Evolutionary conservation across 2,888 invertebrate genomes (phyloP).

Genomic region (Catocala nupta): DNA sequence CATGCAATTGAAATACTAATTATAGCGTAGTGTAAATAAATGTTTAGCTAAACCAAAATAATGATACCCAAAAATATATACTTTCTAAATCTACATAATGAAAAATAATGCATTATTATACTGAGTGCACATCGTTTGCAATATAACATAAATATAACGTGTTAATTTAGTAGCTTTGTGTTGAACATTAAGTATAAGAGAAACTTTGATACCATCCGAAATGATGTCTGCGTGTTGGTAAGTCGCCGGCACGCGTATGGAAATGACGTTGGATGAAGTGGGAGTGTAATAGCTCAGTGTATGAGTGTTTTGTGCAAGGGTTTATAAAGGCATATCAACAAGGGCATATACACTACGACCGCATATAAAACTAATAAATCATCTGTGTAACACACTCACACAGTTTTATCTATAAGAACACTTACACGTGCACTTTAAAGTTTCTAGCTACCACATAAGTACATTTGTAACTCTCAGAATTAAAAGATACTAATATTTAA

Average conservation of each 20-base stretch:
- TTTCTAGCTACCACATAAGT: too few relatives aligned
- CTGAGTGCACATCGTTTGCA: background rate
- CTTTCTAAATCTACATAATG: background rate
- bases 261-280: background rate
- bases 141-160: background rate
- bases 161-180: background rate
- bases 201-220: slow-evolving; percentile 1
- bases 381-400: too few relatives aligned
- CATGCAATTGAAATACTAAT: slow-evolving; percentile 37
- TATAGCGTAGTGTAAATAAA: background rate
- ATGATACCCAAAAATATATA: background rate
- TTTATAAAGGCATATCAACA: background rate
- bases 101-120: background rate
- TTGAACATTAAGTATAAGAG: background rate
- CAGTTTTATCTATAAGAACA: too few relatives aligned
- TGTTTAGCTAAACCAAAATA: background rate
- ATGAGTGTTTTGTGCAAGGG: background rate
- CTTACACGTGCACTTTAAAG: too few relatives aligned
- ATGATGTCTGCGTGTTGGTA: slow-evolving; percentile 1
- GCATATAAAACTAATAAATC: too few relatives aligned
- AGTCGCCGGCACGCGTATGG: background rate
- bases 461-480: too few relatives aligned
- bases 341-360: too few relatives aligned
- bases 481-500: too few relatives aligned
- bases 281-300: background rate